These are phyloP conservation scores for Labeo rohita DNA, from an alignment of 2,113 vertebrate genomes.

Conservation along the genomic window DNA sequence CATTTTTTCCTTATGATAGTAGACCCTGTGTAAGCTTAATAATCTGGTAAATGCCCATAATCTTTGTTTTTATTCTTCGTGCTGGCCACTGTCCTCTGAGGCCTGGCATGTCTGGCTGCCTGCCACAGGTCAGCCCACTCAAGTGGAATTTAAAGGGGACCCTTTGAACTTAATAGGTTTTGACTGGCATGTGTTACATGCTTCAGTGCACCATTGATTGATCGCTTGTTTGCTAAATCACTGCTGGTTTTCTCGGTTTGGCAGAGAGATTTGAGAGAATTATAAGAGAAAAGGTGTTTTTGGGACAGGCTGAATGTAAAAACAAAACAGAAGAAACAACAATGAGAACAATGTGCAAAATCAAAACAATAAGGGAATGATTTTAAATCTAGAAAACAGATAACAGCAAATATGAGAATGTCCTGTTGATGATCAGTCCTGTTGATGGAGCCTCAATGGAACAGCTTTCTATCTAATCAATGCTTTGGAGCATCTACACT, in stretches of 20 bases:
- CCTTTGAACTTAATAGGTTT: slow-evolving; percentile 87
- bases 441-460: neutral
- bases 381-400: neutral
- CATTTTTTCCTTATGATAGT: neutral
- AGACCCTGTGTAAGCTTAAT: neutral
- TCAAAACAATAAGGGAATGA: neutral
- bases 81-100: slow-evolving; percentile 76
- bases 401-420: neutral
- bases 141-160: slow-evolving; percentile 85
- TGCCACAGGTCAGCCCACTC: slow-evolving; percentile 81
- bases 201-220: slow-evolving; percentile 88
- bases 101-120: slow-evolving; percentile 78
- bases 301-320: neutral
- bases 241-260: slow-evolving; percentile 77
- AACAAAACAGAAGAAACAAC: neutral
- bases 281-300: slow-evolving; percentile 11
- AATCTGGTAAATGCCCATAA: neutral
- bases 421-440: neutral
- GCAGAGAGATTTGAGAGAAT: slow-evolving; percentile 58
- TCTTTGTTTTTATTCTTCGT: slow-evolving; percentile 62
- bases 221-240: slow-evolving; percentile 92
- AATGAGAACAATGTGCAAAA: neutral
- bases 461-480: slow-evolving; percentile 41
- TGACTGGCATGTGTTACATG: slow-evolving; percentile 89
- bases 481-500: slow-evolving; percentile 43